Base-by-base conservation (phyloP, 2,113 vertebrate genomes). In the Ivindomyrus marchei region DNA sequence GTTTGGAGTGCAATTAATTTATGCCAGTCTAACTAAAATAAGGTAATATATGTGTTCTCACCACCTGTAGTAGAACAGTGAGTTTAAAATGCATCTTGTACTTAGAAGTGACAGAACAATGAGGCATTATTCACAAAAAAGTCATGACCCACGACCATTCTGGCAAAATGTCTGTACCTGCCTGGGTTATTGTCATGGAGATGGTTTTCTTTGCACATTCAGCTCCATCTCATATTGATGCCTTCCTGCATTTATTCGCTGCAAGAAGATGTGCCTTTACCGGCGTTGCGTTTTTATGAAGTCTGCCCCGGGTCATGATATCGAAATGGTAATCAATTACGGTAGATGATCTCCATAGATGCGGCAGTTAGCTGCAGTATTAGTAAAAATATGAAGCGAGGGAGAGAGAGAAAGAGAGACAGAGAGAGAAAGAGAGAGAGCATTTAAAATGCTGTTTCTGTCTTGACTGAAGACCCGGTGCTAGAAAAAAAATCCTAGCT, bases 261-360 rank as follows among this genome's bases (percentile, higher is more conserved):
- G 15, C 11, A 24, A 1, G 42, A 31, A 46, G 53, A 46, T 53
- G 8, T 42, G 77, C 42, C 49, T 56, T 46, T 36, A 53, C 10
- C 1, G 0, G 85, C 21, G 2, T 39, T 53, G 24, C 2, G 10
- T 89, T 91, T 77, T 90, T 90, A 77, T 89, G 77, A 90, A 89
- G 49, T 39, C 24, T 58, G 88, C 91, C 47, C 36, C 24, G 42
- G 92, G 90, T 91, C 88, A 89, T 87, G 36, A 45, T 89, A 47
- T 58, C 46, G 83, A 90, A 91, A 53, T 58, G 83, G n/a, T 90
- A 88, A 90, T 91, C 88, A 88, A 90, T 92, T 92, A 91, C 27
- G 88, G 89, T 90, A 88, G 77, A 91, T 90, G 89, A 89, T 90
- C 90, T 74, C 42, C 1, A 85, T 36, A 46, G 46, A 80, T 87